Conservation (phyloP, 2,888 invertebrate species). For the Shargacucullia verbasci region DNA sequence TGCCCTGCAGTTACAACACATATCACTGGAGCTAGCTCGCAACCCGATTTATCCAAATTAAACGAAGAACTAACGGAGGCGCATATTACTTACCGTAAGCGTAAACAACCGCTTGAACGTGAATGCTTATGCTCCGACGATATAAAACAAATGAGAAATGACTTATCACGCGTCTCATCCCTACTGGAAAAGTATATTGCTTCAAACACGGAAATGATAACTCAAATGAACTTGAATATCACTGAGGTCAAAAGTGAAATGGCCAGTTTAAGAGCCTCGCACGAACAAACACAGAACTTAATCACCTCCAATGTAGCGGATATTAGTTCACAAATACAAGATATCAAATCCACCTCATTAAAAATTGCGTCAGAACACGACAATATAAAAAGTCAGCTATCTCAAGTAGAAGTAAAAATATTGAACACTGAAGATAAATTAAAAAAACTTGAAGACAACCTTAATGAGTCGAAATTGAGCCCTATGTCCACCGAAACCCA, state of each 20-base stretch:
- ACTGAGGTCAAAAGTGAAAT: slow-evolving; percentile 9
- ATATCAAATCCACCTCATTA: slow-evolving; percentile 8
- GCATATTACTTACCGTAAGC: slow-evolving; percentile 13
- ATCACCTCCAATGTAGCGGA: slow-evolving; percentile 14
- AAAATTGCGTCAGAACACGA: slow-evolving; percentile 5
- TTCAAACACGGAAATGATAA: slow-evolving; percentile 15
- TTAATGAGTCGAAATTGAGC: slow-evolving; percentile 4
- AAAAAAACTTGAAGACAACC: slow-evolving; percentile 6
- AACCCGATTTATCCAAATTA: slow-evolving; percentile 16
- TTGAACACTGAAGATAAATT: slow-evolving; percentile 9
- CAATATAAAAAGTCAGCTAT: slow-evolving; percentile 11
- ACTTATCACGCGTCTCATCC: slow-evolving; percentile 13
- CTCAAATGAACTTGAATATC: slow-evolving; percentile 9
- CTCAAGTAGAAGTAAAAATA: slow-evolving; percentile 2
- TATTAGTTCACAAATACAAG: slow-evolving; percentile 8
- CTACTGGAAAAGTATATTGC: slow-evolving; percentile 12
- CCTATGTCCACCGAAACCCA: not conserved
- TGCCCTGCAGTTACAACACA: slow-evolving; percentile 2
- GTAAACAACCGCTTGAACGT: slow-evolving; percentile 2
- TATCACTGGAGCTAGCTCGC: slow-evolving; percentile 9
- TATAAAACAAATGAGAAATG: slow-evolving; percentile 11
- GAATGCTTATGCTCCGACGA: slow-evolving; percentile 10
- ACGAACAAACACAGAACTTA: slow-evolving; percentile 11
- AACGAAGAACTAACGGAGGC: slow-evolving; percentile 7
- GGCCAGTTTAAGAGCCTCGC: slow-evolving; percentile 1